These are phyloP conservation scores for Muscidifurax raptorellus DNA, from an alignment of 1,140 invertebrate genomes.

Conservation along the genomic window DNA sequence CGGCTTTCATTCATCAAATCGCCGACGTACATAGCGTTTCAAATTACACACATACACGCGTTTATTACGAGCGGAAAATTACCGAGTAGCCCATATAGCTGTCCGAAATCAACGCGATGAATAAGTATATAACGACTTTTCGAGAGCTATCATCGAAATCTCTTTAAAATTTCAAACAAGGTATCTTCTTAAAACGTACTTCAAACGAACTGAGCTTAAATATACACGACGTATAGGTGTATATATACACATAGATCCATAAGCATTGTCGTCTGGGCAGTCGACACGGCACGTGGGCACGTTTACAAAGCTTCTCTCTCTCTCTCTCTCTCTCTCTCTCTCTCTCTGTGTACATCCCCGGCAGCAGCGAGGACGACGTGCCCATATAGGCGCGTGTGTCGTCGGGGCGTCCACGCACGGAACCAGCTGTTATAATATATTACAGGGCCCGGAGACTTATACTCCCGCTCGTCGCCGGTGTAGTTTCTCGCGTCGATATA, in stretches of 20 bases:
- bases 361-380: neutral
- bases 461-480: constrained; percentile 49
- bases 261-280: neutral
- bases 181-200: too few relatives aligned
- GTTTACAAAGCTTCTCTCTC: constrained; percentile 22
- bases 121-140: too few relatives aligned
- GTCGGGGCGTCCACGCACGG: constrained; percentile 30
- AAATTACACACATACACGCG: neutral
- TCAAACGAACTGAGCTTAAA: neutral
- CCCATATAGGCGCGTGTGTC: neutral
- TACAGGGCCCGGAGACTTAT: constrained; percentile 48
- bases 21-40: neutral
- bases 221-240: neutral
- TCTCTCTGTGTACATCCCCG: neutral
- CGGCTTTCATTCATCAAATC: neutral
- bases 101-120: too few relatives aligned
- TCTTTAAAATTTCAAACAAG: too few relatives aligned
- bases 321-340: too few relatives aligned
- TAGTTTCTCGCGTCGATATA: constrained; percentile 47
- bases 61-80: neutral
- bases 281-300: constrained; percentile 16
- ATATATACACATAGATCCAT: too few relatives aligned
- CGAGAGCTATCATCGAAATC: too few relatives aligned
- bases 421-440: constrained; percentile 64
- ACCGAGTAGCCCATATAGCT: neutral